Evolutionary conservation across 2,797 vertebrate genomes (phyloP), one percentile per base, ranked within the genome.

Genomic region (Macroramphosus scolopax): DNA sequence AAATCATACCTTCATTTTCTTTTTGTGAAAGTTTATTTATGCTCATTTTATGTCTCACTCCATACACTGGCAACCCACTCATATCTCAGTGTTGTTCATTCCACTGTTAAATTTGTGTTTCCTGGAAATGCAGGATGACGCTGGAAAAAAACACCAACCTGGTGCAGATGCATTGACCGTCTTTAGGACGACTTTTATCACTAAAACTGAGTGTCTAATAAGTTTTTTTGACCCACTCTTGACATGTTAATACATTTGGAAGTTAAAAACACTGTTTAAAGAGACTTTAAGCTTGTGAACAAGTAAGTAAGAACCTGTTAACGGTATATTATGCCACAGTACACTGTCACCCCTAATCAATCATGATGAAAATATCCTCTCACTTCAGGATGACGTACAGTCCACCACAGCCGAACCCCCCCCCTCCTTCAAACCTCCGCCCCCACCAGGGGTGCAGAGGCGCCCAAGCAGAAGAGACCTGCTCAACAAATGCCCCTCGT

Each of bases 351-450:
- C 26, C 51, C 17, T 71, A 63, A 68, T 72, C 49, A 31, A 42
- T 76, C 51, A 66, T 68, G 51, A 70, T 65, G 56, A 67, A 67
- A 77, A 56, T 82, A 69, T 84, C 70, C 78, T 87, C 78, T 88
- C 85, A 66, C 91, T 87, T 76, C 88, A 98, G 96, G 96, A 98
- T 37, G 93, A 98, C 0, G 80, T 95, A 64, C 89, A 80, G 68
- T 81, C 87, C 7, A 67, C 89, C 57, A 68, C 87, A 59, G 83
- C 89, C 0, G 91, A 94, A n/a, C 88, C 91, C 15, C 91, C 92
- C 18, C 91, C 93, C 2, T 73, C 89, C 78, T 91, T 92, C 87
- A 93, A 91, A 68, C 92, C 91, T 34, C 92, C 91, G 0, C 88
- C 92, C 64, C 88, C 91, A 0, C 87, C 91, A 4, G 61, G 73